A percentile compares a stretch with the other conserved stretches of the same genome.
Evolutionary conservation across 2,888 invertebrate species (phyloP).

Genomic region (Oscheius myriophilus): DNA sequence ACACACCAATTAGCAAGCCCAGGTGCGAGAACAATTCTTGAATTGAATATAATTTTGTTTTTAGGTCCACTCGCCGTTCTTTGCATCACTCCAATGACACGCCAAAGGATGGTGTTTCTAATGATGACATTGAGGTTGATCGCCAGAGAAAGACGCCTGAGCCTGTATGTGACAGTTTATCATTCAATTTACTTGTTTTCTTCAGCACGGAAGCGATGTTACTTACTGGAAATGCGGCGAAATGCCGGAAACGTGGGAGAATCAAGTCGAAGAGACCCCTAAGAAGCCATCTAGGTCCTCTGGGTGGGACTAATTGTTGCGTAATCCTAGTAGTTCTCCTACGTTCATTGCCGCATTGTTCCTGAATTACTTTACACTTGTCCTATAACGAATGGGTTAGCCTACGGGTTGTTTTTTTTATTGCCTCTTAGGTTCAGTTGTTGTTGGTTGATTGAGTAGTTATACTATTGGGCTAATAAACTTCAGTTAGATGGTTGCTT

Average conservation of each 20-base stretch:
- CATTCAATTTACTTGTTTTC: neutral
- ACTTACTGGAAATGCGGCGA: slow-evolving; percentile 73
- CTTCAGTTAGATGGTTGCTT: too few relatives aligned
- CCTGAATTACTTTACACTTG: too few relatives aligned
- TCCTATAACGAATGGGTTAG: too few relatives aligned
- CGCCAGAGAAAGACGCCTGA: slow-evolving; percentile 78
- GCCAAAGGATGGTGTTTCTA: too few relatives aligned
- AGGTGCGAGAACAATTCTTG: neutral
- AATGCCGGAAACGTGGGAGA: slow-evolving; percentile 66
- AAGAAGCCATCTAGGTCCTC: neutral
- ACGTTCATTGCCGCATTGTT: too few relatives aligned
- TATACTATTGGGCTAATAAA: too few relatives aligned
- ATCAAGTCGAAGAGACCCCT: slow-evolving; percentile 27
- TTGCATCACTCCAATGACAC: slow-evolving; percentile 29
- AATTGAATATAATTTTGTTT: neutral
- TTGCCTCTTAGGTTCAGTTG: too few relatives aligned
- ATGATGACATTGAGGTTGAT: slow-evolving; percentile 66
- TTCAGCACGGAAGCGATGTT: slow-evolving; percentile 55
- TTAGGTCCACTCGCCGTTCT: slow-evolving; percentile 8
- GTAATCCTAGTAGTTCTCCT: too few relatives aligned
- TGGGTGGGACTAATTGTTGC: slow-evolving; percentile 16
- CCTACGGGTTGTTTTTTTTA: too few relatives aligned
- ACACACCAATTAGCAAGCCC: slow-evolving; percentile 3
- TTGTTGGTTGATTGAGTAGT: too few relatives aligned
- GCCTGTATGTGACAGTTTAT: too few relatives aligned